Percentiles rank a stretch among this genome's conserved stretches.
Evolutionary conservation across 2,797 vertebrate genomes (phyloP).

Genomic region (Alcedo atthis): DNA sequence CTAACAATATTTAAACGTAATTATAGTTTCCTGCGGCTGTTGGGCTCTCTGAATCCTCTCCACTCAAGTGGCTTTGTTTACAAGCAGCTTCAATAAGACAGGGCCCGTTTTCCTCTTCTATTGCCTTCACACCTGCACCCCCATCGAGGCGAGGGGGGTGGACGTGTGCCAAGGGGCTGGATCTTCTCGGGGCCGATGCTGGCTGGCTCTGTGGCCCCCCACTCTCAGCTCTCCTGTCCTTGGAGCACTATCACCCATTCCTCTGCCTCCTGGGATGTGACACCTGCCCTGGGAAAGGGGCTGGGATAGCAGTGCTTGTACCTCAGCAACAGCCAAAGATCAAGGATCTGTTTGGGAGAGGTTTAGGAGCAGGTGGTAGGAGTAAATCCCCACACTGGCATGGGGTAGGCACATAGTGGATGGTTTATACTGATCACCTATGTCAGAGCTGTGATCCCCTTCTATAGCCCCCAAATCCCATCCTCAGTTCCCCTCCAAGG

Average conservation of each 20-base stretch:
- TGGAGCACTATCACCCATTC: too few relatives aligned
- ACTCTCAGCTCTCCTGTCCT: neutral
- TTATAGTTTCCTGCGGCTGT: constrained; percentile 74
- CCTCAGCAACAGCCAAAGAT: fast-evolving
- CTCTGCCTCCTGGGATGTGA: neutral
- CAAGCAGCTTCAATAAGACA: constrained; percentile 11
- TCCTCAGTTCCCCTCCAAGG: neutral
- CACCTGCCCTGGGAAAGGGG: neutral
- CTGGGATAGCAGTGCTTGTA: neutral
- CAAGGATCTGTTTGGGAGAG: neutral
- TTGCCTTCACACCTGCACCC: constrained; percentile 52
- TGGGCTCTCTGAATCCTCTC: constrained; percentile 68
- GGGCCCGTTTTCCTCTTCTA: neutral
- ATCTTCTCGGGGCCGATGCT: fast-evolving
- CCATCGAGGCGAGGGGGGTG: neutral
- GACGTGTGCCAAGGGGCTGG: neutral
- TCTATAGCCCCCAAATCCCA: neutral
- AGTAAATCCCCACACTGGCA: neutral
- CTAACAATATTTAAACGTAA: constrained; percentile 74
- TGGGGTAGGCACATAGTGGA: neutral
- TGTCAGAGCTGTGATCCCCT: neutral
- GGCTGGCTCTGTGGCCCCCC: neutral
- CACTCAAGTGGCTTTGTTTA: constrained; percentile 73
- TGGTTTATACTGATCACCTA: neutral
- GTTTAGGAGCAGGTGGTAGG: neutral